Evolutionary conservation across 1,140 invertebrate genomes (phyloP).

Genomic region (Diabrotica virgifera): DNA sequence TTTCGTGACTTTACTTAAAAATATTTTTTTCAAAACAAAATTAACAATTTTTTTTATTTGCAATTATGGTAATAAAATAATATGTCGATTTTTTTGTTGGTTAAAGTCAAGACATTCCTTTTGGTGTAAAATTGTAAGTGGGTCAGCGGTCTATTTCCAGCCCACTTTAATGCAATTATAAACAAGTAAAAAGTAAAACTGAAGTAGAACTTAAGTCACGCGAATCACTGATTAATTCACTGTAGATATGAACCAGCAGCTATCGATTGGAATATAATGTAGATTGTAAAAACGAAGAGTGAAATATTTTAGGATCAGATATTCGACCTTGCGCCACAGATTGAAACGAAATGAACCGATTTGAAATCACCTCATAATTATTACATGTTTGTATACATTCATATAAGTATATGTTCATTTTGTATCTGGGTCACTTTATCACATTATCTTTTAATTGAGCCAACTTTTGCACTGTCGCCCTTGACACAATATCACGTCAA

Average conservation of each 20-base stretch:
- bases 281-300: not conserved
- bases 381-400: conserved; percentile 21
- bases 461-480: conserved; percentile 20
- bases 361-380: conserved; percentile 16
- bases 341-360: not conserved
- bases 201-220: not conserved
- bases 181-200: not conserved
- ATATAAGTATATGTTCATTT: conserved; percentile 16
- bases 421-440: conserved; percentile 21
- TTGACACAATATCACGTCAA: conserved; percentile 17
- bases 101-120: not conserved
- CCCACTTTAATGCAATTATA: not conserved
- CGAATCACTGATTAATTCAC: not conserved
- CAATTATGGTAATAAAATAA: no score
- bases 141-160: not conserved
- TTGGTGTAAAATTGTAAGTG: not conserved
- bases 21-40: no score
- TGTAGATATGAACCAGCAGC: not conserved
- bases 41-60: no score
- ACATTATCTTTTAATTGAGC: conserved; percentile 24
- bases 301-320: conserved; percentile 14
- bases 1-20: no score
- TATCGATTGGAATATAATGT: not conserved
- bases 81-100: no score
- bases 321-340: conserved; percentile 13